Conservation (phyloP, 2,888 invertebrate genomes). For the Caenorhabditis sp. region DNA sequence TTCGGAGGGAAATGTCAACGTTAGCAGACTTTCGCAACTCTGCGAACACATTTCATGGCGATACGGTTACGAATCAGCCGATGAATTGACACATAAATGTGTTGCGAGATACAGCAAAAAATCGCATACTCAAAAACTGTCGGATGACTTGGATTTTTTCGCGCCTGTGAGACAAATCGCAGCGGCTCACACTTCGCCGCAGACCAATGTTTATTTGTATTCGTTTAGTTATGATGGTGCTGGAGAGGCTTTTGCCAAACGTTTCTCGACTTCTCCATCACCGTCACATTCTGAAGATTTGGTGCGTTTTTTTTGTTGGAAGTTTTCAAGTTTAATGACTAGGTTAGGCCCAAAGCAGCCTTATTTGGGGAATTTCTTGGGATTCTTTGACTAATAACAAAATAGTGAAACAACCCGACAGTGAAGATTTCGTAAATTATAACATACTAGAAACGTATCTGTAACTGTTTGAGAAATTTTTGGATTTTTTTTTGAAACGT, state of each 20-base stretch:
- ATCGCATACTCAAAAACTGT: not conserved
- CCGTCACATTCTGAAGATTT: slow-evolving; percentile 23
- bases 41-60: slow-evolving; percentile 14
- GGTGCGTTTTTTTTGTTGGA: slow-evolving; percentile 8
- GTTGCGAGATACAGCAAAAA: slow-evolving; percentile 9
- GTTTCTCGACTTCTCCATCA: no score
- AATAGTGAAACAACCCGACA: no score
- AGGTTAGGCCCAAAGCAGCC: no score
- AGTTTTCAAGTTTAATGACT: no score
- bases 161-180: not conserved
- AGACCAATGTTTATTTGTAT: slow-evolving; percentile 13
- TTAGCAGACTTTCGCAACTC: not conserved
- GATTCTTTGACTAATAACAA: no score
- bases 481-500: no score
- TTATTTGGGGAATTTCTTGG: no score
- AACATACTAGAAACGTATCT: no score
- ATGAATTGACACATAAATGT: slow-evolving; percentile 13
- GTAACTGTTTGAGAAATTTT: no score
- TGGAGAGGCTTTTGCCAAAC: slow-evolving; percentile 8
- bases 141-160: slow-evolving; percentile 4
- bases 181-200: not conserved
- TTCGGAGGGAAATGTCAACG: not conserved
- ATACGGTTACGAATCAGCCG: slow-evolving; percentile 8
- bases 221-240: slow-evolving; percentile 6
- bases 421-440: no score